phyloP scores from a whole-genome alignment of 2,888 invertebrate genomes.

The Biston stratarius region DNA sequence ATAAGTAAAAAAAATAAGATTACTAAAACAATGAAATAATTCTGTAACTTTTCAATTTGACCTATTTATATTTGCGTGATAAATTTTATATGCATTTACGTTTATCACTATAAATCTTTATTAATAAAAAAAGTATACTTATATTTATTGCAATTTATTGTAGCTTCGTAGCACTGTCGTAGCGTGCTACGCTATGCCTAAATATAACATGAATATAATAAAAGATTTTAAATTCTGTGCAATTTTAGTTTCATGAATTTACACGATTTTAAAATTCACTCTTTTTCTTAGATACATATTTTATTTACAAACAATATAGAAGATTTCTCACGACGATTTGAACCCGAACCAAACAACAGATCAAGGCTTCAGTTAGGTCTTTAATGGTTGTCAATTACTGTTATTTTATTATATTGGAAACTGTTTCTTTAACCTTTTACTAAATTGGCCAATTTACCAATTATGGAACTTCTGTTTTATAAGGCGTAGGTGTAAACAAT shows the following conservation, averaged over 20 bases:
- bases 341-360: slow-evolving; percentile 15
- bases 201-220: too few relatives aligned
- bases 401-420: slow-evolving; percentile 38
- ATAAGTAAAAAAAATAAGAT: neutral
- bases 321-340: slow-evolving; percentile 14
- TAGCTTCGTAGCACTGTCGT: slow-evolving; percentile 8
- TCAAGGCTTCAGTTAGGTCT: slow-evolving; percentile 29
- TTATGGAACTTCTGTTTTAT: slow-evolving; percentile 38
- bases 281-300: neutral
- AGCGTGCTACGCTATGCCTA: slow-evolving; percentile 9
- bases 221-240: neutral
- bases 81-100: too few relatives aligned
- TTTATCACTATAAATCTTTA: neutral
- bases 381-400: slow-evolving; percentile 34
- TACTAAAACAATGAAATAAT: neutral
- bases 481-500: slow-evolving; percentile 36
- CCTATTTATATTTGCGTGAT: neutral
- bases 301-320: neutral
- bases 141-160: neutral
- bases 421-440: slow-evolving; percentile 30
- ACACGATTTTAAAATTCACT: too few relatives aligned
- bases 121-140: neutral
- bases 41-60: neutral
- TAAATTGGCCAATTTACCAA: slow-evolving; percentile 47
- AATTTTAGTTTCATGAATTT: neutral